Conservation (phyloP, 1,140 invertebrate genomes). For the Brachionus sp. region DNA sequence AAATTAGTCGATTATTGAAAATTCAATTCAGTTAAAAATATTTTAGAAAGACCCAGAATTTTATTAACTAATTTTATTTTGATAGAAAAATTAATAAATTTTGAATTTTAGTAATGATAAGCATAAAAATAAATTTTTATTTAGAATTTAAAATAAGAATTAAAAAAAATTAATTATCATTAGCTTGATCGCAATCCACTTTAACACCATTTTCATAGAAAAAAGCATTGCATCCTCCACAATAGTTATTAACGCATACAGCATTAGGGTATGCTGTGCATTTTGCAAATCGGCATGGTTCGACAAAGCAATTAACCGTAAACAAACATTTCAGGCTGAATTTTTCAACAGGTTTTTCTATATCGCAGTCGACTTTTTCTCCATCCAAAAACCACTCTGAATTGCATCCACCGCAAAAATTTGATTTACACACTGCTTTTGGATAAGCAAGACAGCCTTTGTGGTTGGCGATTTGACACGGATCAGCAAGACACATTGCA, state of each 20-base stretch:
- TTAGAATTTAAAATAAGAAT: neutral
- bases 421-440: neutral
- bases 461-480: neutral
- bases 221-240: conserved; percentile 8
- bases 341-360: neutral
- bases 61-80: too few relatives aligned
- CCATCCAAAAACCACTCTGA: neutral
- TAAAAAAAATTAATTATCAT: neutral
- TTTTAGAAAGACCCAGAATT: too few relatives aligned
- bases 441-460: conserved; percentile 7
- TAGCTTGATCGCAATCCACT: neutral
- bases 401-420: conserved; percentile 29
- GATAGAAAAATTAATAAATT: too few relatives aligned
- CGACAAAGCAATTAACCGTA: conserved; percentile 15
- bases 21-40: too few relatives aligned
- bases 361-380: neutral
- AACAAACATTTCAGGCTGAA: neutral
- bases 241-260: conserved; percentile 3
- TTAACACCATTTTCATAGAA: neutral
- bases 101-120: too few relatives aligned
- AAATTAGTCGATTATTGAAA: too few relatives aligned
- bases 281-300: neutral
- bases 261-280: neutral
- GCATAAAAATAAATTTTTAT: too few relatives aligned
- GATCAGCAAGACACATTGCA: neutral